Evolutionary conservation across 1,140 invertebrate species (phyloP).

Genomic region (Drosophila nigromelanica): DNA sequence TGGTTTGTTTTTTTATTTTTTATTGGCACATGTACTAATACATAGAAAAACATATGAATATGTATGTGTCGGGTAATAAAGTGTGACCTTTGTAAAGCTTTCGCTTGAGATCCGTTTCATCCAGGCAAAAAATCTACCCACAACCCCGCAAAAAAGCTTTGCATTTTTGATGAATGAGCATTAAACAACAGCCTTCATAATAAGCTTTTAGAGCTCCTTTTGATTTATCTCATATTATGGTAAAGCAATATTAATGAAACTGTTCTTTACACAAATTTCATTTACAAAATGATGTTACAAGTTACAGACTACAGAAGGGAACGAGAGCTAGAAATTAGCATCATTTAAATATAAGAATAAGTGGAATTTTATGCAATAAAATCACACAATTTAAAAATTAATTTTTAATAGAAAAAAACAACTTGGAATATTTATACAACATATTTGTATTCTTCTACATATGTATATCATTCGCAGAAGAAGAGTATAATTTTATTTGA

Average conservation of each 20-base stretch:
- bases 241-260: neutral
- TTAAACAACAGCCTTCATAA: neutral
- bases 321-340: too few relatives aligned
- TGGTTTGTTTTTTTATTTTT: slow-evolving; percentile 13
- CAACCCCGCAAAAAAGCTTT: neutral
- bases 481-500: too few relatives aligned
- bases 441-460: too few relatives aligned
- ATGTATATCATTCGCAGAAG: too few relatives aligned
- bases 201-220: slow-evolving; percentile 13
- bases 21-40: slow-evolving; percentile 24
- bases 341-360: too few relatives aligned
- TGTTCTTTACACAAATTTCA: neutral
- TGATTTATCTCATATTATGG: neutral
- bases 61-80: neutral
- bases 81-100: slow-evolving; percentile 5
- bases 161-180: slow-evolving; percentile 31
- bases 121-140: neutral
- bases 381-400: too few relatives aligned
- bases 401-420: too few relatives aligned
- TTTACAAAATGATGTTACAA: neutral
- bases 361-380: too few relatives aligned
- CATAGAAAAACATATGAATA: neutral
- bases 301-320: too few relatives aligned
- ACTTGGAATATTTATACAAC: too few relatives aligned
- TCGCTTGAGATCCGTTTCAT: neutral